These are phyloP conservation scores for Agriopis leucophaearia DNA, from an alignment of 2,888 invertebrate species.

Conservation along the genomic window DNA sequence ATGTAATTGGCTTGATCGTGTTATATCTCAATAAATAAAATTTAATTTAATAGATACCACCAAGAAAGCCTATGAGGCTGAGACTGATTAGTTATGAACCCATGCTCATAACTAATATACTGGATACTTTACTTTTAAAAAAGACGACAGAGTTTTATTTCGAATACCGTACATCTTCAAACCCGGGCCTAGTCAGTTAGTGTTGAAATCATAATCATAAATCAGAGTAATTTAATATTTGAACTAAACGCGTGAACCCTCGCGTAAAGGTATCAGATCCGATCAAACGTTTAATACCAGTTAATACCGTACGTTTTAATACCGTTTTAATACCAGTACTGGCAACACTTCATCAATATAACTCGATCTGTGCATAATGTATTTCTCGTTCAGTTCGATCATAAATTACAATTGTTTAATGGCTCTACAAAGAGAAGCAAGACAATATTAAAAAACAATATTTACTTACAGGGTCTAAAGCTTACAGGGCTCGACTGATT, in stretches of 20 bases:
- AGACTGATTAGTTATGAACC: too few relatives aligned
- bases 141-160: too few relatives aligned
- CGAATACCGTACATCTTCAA: not conserved
- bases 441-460: not conserved
- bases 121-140: too few relatives aligned
- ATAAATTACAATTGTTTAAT: constrained; percentile 8
- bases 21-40: too few relatives aligned
- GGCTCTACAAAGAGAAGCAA: not conserved
- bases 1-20: too few relatives aligned
- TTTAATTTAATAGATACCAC: too few relatives aligned
- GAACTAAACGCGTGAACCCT: constrained; percentile 18
- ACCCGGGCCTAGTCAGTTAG: not conserved
- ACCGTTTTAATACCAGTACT: constrained; percentile 21
- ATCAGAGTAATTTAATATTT: constrained; percentile 22
- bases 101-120: too few relatives aligned
- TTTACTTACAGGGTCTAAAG: too few relatives aligned
- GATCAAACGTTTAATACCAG: constrained; percentile 25
- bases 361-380: not conserved
- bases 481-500: too few relatives aligned
- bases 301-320: too few relatives aligned
- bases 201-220: constrained; percentile 16
- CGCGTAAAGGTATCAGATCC: constrained; percentile 11
- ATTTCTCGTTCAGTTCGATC: not conserved
- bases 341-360: constrained; percentile 29
- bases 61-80: too few relatives aligned